Percentiles rank a stretch among this genome's conserved stretches.
phyloP scores from a whole-genome alignment of 2,888 invertebrate species.

The Carterocephalus palaemon region DNA sequence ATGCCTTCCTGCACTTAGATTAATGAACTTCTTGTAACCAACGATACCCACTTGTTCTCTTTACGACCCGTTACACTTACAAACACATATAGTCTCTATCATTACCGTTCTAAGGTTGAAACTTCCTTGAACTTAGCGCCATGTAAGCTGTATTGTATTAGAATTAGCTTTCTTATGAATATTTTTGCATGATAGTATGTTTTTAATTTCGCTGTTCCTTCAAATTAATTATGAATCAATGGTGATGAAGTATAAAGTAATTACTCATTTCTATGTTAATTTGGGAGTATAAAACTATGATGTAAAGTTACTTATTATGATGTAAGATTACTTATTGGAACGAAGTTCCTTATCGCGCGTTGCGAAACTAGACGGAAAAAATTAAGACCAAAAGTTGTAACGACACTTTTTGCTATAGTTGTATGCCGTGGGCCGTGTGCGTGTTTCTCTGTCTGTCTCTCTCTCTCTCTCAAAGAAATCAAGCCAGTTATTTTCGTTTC shows the following conservation, averaged over 20 bases:
- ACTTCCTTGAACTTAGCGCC: neutral
- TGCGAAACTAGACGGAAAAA: no score
- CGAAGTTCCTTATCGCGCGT: no score
- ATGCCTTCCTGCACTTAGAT: constrained; percentile 18
- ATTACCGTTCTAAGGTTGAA: neutral
- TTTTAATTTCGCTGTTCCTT: constrained; percentile 14
- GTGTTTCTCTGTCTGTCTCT: no score
- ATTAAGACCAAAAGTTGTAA: no score
- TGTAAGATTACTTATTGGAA: no score
- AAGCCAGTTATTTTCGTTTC: no score
- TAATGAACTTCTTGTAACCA: constrained; percentile 20
- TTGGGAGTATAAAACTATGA: no score
- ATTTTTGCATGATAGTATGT: constrained; percentile 20
- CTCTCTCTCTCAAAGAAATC: no score
- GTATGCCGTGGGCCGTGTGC: no score
- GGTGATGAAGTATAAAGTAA: neutral
- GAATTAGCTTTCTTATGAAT: constrained; percentile 1
- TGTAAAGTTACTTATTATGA: no score
- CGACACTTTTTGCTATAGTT: no score
- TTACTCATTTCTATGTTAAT: no score
- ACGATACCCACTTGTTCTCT: constrained; percentile 13
- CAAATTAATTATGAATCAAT: neutral
- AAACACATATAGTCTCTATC: neutral
- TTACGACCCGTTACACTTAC: constrained; percentile 3
- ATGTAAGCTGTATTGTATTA: neutral